Conservation (phyloP, 2,888 invertebrate species). For the Mongoloraphidia duomilia region DNA sequence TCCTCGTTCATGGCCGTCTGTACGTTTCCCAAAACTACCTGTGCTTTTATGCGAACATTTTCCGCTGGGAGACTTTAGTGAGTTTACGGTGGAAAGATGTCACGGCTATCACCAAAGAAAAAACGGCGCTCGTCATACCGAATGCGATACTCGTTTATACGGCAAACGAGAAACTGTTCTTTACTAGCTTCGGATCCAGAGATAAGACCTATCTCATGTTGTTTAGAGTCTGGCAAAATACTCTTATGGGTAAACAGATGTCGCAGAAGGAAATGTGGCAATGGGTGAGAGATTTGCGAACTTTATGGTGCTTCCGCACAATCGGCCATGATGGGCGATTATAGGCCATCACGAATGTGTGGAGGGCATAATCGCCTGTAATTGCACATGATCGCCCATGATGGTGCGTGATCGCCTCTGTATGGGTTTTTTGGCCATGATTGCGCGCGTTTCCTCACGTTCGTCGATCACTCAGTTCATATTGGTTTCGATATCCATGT, state of each 20-base stretch:
- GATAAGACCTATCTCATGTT: slow-evolving; percentile 94
- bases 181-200: slow-evolving; percentile 85
- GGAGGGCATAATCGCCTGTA: no score
- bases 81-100: slow-evolving; percentile 82
- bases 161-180: slow-evolving; percentile 73
- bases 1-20: slow-evolving; percentile 86
- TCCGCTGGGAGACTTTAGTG: slow-evolving; percentile 88
- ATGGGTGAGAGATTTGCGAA: slow-evolving; percentile 43
- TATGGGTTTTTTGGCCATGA: no score
- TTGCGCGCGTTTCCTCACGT: no score
- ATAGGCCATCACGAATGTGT: no score
- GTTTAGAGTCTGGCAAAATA: slow-evolving; percentile 93
- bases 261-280: slow-evolving; percentile 74
- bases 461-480: no score
- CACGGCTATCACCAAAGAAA: slow-evolving; percentile 86
- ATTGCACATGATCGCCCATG: no score
- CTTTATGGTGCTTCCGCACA: no score
- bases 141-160: slow-evolving; percentile 86
- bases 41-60: slow-evolving; percentile 96
- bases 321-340: no score
- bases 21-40: slow-evolving; percentile 92
- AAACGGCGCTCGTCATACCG: slow-evolving; percentile 86
- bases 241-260: slow-evolving; percentile 79
- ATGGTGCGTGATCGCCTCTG: no score
- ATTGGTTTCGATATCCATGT: no score